Conservation (phyloP, 1,140 invertebrate genomes). For the Sycobia sp. region DNA sequence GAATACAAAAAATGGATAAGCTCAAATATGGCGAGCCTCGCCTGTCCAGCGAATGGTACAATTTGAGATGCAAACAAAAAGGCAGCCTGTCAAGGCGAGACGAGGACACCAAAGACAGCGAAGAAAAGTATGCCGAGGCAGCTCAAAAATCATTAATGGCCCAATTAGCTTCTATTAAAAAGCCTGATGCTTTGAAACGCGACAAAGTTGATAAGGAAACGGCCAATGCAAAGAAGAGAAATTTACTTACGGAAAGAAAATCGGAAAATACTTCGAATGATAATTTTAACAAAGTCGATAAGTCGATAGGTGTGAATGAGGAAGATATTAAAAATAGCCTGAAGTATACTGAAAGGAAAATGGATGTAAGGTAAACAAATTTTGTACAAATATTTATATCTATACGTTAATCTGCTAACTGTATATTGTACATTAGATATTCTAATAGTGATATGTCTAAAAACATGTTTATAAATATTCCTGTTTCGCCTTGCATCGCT, state of each 20-base stretch:
- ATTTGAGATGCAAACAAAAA: not conserved
- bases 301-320: not conserved
- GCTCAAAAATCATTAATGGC: not conserved
- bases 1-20: not conserved
- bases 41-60: not conserved
- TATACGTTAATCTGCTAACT: too few relatives aligned
- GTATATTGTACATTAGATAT: too few relatives aligned
- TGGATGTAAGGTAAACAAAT: not conserved
- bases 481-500: too few relatives aligned
- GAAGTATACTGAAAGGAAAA: not conserved
- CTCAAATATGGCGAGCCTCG: not conserved
- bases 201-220: conserved; percentile 20
- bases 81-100: not conserved
- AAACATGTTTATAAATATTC: too few relatives aligned
- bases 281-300: not conserved
- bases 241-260: not conserved
- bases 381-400: too few relatives aligned
- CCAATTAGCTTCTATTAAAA: not conserved
- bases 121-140: not conserved
- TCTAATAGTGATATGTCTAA: too few relatives aligned
- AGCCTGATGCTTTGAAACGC: not conserved
- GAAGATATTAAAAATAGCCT: not conserved
- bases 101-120: not conserved
- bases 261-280: not conserved
- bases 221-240: conserved; percentile 9